Base-by-base conservation (phyloP, 2,888 invertebrate genomes). In the Xestia xanthographa region DNA sequence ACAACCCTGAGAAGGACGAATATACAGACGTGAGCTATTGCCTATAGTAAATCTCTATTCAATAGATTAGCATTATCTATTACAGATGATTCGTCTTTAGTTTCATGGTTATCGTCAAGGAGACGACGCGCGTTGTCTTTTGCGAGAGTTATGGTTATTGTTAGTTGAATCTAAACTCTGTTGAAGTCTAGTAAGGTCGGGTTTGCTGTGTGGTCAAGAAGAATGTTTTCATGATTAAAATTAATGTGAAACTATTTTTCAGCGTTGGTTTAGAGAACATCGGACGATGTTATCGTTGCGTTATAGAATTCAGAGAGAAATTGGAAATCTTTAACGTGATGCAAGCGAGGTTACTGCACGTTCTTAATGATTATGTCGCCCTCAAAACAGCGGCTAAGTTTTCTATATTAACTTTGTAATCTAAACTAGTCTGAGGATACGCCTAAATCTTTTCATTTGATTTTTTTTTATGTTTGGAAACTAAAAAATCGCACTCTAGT, bases 1-100 rank as follows among this genome's bases (percentile, higher is more conserved):
- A 26, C 17, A 56, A 63, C 82, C 75, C 58, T 69, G 83, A 80
- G 58, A 72, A 83, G 80, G 83, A 83, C 67, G 62, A 66, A 50
- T 48, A 0, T 17, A 67, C 43, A 50, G 29, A 68, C 62, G 29
- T 67, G 56, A 72, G 29, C 38, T 72, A 80, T 83, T 72, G 43
- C 29, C 17, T 75, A 22, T 45, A 63, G 65, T 72, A 58, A 71
- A 75, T 85, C 78, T 67, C 70, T 67, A 26, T 41, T 65, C 72
- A 80, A 80, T 80, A 71, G 50, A 34, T 68, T 41, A 41, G 29
- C n/a, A 66, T 80, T 78, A 78, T 85, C 72, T 80, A 50, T 70
- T 71, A 43, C 48, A 53, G 76, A 78, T 76, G 50, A 73, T 72
- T 71, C 29, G 43, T 75, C 67, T 70, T 69, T 72, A 53, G 29